Percentiles rank a stretch among this genome's conserved stretches.
These are phyloP conservation scores for Entomobrya multifasciata DNA, from an alignment of 2,888 invertebrate species.

Conservation along the genomic window DNA sequence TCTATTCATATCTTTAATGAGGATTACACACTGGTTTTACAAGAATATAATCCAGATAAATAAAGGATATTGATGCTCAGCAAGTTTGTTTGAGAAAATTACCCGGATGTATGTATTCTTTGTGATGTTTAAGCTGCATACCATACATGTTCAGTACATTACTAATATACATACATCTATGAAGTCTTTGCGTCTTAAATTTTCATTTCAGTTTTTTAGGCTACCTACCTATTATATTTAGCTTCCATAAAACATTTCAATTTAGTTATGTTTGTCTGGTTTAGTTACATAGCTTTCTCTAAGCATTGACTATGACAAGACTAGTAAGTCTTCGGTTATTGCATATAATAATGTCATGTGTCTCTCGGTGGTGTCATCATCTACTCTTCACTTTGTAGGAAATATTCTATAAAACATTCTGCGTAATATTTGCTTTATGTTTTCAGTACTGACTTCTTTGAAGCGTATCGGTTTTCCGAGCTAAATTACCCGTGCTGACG, in stretches of 20 bases:
- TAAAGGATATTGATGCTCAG: neutral
- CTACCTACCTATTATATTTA: no score
- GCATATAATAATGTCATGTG: slow-evolving; percentile 56
- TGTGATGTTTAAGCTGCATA: neutral
- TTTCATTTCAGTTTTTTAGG: no score
- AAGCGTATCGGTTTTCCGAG: slow-evolving; percentile 70
- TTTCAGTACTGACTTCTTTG: slow-evolving; percentile 40
- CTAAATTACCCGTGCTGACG: slow-evolving; percentile 79
- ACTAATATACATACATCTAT: no score
- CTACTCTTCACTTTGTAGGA: neutral
- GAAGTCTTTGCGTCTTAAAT: no score
- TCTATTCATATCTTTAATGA: neutral
- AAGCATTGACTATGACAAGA: slow-evolving; percentile 60
- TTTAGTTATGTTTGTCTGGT: slow-evolving; percentile 3
- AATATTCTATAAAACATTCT: neutral
- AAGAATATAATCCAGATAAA: neutral
- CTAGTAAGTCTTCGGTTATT: slow-evolving; percentile 25
- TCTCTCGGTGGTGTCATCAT: slow-evolving; percentile 30
- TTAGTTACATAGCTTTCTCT: neutral
- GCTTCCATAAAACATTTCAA: neutral
- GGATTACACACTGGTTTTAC: neutral
- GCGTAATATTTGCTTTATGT: neutral
- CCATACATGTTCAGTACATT: neutral
- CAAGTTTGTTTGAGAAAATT: neutral
- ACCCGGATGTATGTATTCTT: neutral